These are phyloP conservation scores for Saccostrea echinata DNA, from an alignment of 1,140 invertebrate genomes.

Conservation along the genomic window DNA sequence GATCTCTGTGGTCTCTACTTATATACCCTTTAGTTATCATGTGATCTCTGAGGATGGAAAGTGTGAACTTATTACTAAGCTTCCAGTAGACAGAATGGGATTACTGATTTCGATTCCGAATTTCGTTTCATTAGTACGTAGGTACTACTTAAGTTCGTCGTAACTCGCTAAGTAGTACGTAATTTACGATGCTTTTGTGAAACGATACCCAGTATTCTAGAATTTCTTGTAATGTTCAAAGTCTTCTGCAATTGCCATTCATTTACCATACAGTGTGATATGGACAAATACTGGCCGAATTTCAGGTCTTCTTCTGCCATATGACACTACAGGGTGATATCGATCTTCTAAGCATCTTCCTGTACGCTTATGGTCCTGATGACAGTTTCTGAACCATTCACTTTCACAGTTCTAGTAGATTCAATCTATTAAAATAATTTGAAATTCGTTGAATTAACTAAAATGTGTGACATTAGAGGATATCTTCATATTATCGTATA, in stretches of 20 bases:
- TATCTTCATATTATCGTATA: no score
- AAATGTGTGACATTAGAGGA: neutral
- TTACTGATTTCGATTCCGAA: no score
- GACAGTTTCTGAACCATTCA: neutral
- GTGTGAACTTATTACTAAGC: no score
- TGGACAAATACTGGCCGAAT: neutral
- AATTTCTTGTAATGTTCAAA: neutral
- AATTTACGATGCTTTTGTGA: no score
- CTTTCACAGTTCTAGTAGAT: neutral
- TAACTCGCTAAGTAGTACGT: no score
- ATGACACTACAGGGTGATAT: neutral
- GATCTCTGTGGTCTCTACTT: no score
- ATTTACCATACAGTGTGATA: conserved; percentile 21
- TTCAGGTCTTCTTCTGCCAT: conserved; percentile 6
- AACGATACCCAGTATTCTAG: neutral
- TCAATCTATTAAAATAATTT: neutral
- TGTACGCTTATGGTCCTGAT: neutral
- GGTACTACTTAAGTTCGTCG: no score
- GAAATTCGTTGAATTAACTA: neutral
- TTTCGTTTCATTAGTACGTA: no score
- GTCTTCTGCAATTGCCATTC: neutral
- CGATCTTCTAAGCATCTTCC: neutral
- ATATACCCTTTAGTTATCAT: no score
- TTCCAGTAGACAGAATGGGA: no score
- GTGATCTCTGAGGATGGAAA: no score